phyloP scores from a whole-genome alignment of 2,113 vertebrate genomes.

The Lipophrys pholis region DNA sequence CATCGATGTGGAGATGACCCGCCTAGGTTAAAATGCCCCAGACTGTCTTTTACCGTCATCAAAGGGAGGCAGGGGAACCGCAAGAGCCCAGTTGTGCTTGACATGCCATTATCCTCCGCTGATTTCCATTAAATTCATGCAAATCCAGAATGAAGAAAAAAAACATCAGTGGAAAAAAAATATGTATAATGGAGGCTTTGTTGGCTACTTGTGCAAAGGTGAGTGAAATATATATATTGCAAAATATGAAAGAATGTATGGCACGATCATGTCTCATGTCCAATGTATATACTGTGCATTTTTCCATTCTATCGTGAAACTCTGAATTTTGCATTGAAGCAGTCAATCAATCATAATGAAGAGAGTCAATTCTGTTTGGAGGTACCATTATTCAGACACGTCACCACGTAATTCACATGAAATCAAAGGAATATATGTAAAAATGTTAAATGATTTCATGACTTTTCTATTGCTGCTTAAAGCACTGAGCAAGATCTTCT shows the following conservation, averaged over 20 bases:
- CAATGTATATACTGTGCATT: too few relatives aligned
- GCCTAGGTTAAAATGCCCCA: conserved; percentile 5
- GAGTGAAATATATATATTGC: neutral
- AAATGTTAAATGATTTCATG: too few relatives aligned
- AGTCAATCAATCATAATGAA: too few relatives aligned
- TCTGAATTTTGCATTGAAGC: too few relatives aligned
- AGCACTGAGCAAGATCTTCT: too few relatives aligned
- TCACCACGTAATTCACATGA: too few relatives aligned
- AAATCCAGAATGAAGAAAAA: conserved; percentile 13
- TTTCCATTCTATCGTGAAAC: too few relatives aligned
- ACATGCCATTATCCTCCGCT: neutral
- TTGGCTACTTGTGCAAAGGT: neutral
- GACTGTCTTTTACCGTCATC: neutral
- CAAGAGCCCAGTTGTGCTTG: conserved; percentile 1
- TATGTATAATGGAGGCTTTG: neutral
- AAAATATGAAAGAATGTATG: neutral
- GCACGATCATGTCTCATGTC: neutral
- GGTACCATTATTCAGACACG: too few relatives aligned
- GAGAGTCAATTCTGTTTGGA: too few relatives aligned
- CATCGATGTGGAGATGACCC: conserved; percentile 20
- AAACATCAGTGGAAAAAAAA: neutral
- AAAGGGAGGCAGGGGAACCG: conserved; percentile 3
- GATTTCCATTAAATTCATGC: conserved; percentile 16
- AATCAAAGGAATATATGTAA: too few relatives aligned
- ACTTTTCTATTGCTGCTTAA: too few relatives aligned